Evolutionary conservation across 2,797 vertebrate species (phyloP), one percentile per base, ranked within the genome.

Genomic region (Pseudochaenichthys georgianus): DNA sequence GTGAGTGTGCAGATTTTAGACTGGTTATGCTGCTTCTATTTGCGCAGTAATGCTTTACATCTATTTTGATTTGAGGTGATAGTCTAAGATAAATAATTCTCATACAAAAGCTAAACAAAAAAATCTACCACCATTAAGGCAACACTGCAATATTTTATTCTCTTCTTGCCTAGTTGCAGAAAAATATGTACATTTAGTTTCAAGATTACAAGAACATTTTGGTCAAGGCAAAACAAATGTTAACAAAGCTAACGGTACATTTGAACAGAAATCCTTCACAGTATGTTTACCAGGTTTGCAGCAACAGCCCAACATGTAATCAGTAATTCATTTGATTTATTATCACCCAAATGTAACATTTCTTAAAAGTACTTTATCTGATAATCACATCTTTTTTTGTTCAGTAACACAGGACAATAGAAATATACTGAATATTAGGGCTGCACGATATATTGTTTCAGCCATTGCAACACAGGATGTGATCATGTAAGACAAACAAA

Each of bases 341-440:
- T 62, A 55, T 61, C 8, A 75, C 51, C 23, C 3, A 71, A 77
- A 84, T 60, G 6, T 60, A n/a, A 19, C 3, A 28, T 69, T 53
- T 21, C 9, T 23, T 11, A n/a, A 23, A 51, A 74, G 4, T 9
- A 58, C 34, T 38, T 38, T 0, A 7, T 60, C 11, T 2, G 10
- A 73, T 12, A 12, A 8, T 31, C 5, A 19, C 2, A 9, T 48
- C 3, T 65, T 70, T 80, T 9, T 38, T 48, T 19, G 9, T 19
- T n/a, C 13, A 48, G 46, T 3, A n/a, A 31, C 42, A 8, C 9
- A 4, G 66, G 11, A 54, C 4, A 23, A 13, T 41, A 77, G 9
- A 77, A 38, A 15, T 23, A 60, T 43, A 15, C 58, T 21, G 3
- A 38, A 38, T 9, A 38, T 38, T 38, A 38, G 34, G 34, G 34